Evolutionary conservation across 2,888 invertebrate genomes (phyloP), one percentile per base, ranked within the genome.

Genomic region (Linyphia triangularis): DNA sequence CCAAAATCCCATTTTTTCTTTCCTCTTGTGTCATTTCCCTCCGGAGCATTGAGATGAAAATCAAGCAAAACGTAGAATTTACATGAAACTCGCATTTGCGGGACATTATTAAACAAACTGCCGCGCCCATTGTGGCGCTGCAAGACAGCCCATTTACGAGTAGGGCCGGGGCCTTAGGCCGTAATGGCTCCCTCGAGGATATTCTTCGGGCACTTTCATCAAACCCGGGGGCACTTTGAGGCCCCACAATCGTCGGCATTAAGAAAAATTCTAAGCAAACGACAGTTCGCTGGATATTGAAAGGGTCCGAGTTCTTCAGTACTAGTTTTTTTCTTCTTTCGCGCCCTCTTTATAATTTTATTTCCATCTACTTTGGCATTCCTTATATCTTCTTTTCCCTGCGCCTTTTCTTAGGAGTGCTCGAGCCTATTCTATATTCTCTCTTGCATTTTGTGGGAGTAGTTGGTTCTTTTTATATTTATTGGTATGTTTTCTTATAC

Each of bases 11-110:
- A 57, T 40, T 85, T 22, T 65, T 65, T 59, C 40, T 37, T 37
- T 22, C 59, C 28, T 51, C 40, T 65, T 57, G 19, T n/a, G 30
- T 59, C 75, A 19, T 5, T 72, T 75, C 72, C 83, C 37, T 22
- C 5, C 37, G 37, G 65, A 10, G 30, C 69, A 78, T 70, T 85
- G 78, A 61, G 78, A 85, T 85, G 85, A 78, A 85, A 85, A 85
- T 78, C 85, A 85, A 70, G 85, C 67, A 67, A 82, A 92, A n/a
- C 93, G 40, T 61, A 59, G 86, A 79, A 89, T 89, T 89, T 84
- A 89, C 89, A 89, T 89, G 89, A 89, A 89, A 89, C 79, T 89
- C 84, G 72, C 89, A 84, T 88, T 85, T 89, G 84, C 67, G 84
- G 89, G 79, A 89, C 89, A 89, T 89, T 89, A 89, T 89, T 78